Base-by-base conservation (phyloP, 2,888 invertebrate species). In the Atherix ibis region DNA sequence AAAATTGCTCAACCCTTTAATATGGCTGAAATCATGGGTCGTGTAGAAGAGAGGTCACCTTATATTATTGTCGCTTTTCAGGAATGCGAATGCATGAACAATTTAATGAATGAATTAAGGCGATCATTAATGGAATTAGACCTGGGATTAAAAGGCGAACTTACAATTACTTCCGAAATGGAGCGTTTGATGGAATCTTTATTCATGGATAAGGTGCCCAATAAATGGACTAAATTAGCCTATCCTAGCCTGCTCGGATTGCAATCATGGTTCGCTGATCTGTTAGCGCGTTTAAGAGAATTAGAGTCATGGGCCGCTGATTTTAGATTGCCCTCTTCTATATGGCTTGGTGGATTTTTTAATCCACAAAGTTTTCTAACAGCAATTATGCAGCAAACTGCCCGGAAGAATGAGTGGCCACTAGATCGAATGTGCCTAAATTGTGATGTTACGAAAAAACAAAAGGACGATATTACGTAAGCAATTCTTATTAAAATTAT, bases 381-480 rank as follows among this genome's bases (percentile, higher is more conserved):
- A 0, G 94, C 94, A 22, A 91, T 94, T 52, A 92, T 94, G 91
- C 94, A 95, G 63, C 89, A 88, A 62, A 91, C 91, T 34, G 92
- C 94, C 2, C 70, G 92, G 30, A 91, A 83, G 63, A 91, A 92
- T 57, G 92, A 92, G 58, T 88, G 91, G 83, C 92, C 94, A 0
- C 66, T 94, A 39, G 92, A 94, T 63, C 84, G 88, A 57, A 92
- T 94, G 91, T 88, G 87, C 52, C 69, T 94, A 28, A 80, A 85
- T 58, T 91, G 89, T 50, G 94, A 94, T 54, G 92, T 94, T 19
- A 91, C 91, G 5, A 92, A 91, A 61, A 92, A 83, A 54, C 67
- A 62, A 19, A 73, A 77, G 44, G 80, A 84, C 38, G 92, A 94
- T 50, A 78, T 92, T 54, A 74, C 70, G 72, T 79, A 61, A 62